Conservation (phyloP, 1,140 invertebrate genomes). For the Drosophila oshimai region DNA sequence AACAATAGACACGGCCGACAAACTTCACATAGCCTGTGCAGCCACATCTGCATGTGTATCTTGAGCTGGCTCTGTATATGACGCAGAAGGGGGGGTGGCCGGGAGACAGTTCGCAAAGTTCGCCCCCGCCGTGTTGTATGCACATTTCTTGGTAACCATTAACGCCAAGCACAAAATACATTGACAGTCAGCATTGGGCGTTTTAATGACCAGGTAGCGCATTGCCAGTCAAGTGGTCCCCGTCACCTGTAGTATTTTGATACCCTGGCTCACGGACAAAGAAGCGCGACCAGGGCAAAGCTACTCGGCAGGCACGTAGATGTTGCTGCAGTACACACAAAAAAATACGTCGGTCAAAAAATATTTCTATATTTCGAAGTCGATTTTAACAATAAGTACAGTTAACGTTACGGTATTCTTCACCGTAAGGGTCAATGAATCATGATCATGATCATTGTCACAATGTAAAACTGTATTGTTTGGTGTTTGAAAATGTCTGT, state of each 20-base stretch:
- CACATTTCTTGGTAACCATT: slow-evolving; percentile 57
- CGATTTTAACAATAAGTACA: no score
- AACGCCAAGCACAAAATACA: slow-evolving; percentile 27
- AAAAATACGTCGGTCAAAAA: no score
- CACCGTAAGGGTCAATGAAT: no score
- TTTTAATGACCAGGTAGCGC: slow-evolving; percentile 57
- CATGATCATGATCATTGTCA: no score
- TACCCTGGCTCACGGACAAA: slow-evolving; percentile 36
- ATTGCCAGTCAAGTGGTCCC: slow-evolving; percentile 15
- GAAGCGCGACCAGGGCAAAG: slow-evolving; percentile 28
- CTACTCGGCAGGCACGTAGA: slow-evolving; percentile 10
- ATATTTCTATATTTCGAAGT: no score
- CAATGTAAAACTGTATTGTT: no score
- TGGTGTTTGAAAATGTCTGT: no score
- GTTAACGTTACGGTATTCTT: no score
- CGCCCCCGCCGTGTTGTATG: slow-evolving; percentile 14
- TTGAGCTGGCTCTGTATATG: not conserved
- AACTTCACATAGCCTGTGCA: slow-evolving; percentile 28
- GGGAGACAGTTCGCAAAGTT: slow-evolving; percentile 27
- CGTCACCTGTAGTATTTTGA: slow-evolving; percentile 46
- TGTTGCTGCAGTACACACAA: no score
- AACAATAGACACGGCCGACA: slow-evolving; percentile 33
- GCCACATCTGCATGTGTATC: slow-evolving; percentile 8
- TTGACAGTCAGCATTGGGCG: slow-evolving; percentile 45
- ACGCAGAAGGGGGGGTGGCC: not conserved